Evolutionary conservation across 1,140 invertebrate genomes (phyloP).

Genomic region (Agraylea sexmaculata): DNA sequence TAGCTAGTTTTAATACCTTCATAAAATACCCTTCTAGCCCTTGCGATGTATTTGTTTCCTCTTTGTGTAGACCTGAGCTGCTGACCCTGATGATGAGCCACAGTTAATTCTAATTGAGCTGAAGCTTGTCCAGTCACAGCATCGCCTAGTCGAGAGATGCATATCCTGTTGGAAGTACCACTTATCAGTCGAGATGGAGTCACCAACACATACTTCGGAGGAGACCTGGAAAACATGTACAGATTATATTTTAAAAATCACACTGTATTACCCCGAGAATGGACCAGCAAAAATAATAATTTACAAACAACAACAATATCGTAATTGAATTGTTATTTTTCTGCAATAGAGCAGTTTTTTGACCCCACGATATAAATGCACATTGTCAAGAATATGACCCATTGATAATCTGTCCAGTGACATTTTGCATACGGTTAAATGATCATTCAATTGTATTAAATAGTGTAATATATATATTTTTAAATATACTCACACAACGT

Average conservation of each 20-base stretch:
- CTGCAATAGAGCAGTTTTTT: neutral
- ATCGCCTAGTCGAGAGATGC: slow-evolving; percentile 16
- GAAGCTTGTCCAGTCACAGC: slow-evolving; percentile 11
- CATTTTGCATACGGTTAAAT: no score
- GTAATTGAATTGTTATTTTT: slow-evolving; percentile 2
- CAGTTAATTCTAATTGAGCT: slow-evolving; percentile 13
- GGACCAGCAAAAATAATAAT: neutral
- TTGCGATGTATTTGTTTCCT: slow-evolving; percentile 12
- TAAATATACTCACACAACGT: no score
- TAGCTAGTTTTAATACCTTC: slow-evolving; percentile 10
- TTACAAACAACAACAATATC: slow-evolving; percentile 2
- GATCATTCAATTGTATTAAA: no score
- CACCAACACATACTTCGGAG: slow-evolving; percentile 13
- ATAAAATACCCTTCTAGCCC: slow-evolving; percentile 12
- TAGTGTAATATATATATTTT: no score
- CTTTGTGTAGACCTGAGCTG: neutral
- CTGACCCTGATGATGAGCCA: neutral
- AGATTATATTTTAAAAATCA: neutral
- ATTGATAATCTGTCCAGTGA: neutral
- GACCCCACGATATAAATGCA: neutral
- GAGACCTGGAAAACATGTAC: slow-evolving; percentile 2
- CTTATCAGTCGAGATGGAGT: slow-evolving; percentile 13
- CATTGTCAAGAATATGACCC: neutral
- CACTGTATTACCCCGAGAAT: neutral
- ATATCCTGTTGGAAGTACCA: slow-evolving; percentile 15